Base-by-base conservation (phyloP, 2,113 vertebrate species). In the Stigmatopora nigra region DNA sequence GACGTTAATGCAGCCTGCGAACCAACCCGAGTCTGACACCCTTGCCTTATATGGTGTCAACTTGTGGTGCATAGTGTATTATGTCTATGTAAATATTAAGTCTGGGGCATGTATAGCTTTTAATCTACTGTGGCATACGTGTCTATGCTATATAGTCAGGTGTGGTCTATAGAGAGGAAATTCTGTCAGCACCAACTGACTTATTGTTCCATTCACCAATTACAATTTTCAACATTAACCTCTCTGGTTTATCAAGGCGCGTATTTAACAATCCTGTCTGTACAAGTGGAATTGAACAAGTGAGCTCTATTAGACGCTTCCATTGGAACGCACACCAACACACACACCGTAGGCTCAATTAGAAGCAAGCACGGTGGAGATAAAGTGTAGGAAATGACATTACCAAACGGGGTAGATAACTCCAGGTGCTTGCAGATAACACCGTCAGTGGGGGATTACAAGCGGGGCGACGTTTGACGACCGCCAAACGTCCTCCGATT, bases 301-400 rank as follows among this genome's bases (percentile, higher is more conserved):
- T 31, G 61, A 31, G 61, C 48, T 53, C 38, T 41, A 68, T 76
- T 79, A 63, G 46, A 68, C 66, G 72, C 65, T 13, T 69, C 61
- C 64, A 62, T 81, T 69, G 76, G 58, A 64, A 72, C 71, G 58
- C 56, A 44, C 4, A 3, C 31, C 61, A 38, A 60, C 55, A 41
- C 65, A 31, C 25, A 62, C 58, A 53, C 65, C 53, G 51, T 38
- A 48, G n/a, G 44, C 71, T 77, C 71, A 77, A 71, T 80, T 76
- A 73, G 68, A 78, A 57, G 82, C 53, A 69, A 68, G 73, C 64
- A 22, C 61, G 14, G 51, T 12, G 20, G 47, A 72, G 75, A 80
- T 78, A 74, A 77, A 74, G 72, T n/a, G 2, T 48, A 65, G 77
- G 72, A 77, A 78, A 82, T 77, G 6, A 62, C 66, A 74, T 71